Evolutionary conservation across 2,113 vertebrate genomes (phyloP), one percentile per base, ranked within the genome.

Genomic region (Oncorhynchus keta): DNA sequence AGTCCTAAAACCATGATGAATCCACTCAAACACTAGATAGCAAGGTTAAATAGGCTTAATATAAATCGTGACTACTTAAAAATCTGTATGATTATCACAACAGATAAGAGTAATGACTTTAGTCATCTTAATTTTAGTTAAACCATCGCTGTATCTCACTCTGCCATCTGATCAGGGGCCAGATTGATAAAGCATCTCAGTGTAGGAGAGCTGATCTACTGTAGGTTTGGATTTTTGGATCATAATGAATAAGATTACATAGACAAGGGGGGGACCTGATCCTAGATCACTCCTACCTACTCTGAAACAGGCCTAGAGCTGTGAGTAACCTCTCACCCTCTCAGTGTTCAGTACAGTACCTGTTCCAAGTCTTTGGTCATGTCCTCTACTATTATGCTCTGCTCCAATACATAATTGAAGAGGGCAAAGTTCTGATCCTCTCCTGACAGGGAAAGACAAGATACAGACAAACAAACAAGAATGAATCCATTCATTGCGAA

Each of bases 381-480:
- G 24, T 62, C 28, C 45, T 79, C 70, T 35, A 69, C 70, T 45
- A 73, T 45, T 35, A 45, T 67, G 22, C 45, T 66, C 70, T 79
- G 74, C 39, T 76, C 81, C 32, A 39, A 73, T 59, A 83, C 74
- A 70, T 69, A 73, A 61, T 76, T 74, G 61, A 79, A 79, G 35
- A 73, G 55, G 51, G 77, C 66, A 48, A 82, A 76, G 70, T 79
- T 83, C 28, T 7, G 16, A 22, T 76, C 77, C 55, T 76, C 74
- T 59, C 70, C 77, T 76, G 68, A 35, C 45, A 26, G 48, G 16
- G 16, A 32, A 68, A 61, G 61, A 71, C n/a, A 6, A 11, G 14
- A 67, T 24, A 78, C 24, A 65, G 7, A 74, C 35, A 35, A 26
- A 65, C n/a, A 24, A 32, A 30, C 26, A 59, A 12, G 24, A 24